phyloP scores from a whole-genome alignment of 2,888 invertebrate genomes.

The Eupithecia abbreviata region DNA sequence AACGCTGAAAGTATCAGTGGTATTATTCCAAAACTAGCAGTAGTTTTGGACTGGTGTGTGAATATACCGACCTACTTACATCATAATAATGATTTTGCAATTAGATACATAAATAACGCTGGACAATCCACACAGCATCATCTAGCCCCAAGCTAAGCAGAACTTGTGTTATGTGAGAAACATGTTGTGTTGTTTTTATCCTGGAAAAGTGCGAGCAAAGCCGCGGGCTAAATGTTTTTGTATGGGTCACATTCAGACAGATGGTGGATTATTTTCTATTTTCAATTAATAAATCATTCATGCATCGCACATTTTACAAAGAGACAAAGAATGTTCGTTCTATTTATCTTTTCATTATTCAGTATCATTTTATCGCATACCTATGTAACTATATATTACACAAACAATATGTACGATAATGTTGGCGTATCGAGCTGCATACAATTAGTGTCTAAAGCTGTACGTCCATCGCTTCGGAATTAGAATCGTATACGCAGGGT shows the following conservation, averaged over 20 bases:
- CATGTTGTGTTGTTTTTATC: no score
- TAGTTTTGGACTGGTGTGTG: no score
- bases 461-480: no score
- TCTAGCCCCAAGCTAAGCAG: no score
- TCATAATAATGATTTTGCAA: no score
- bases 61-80: no score
- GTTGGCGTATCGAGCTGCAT: not conserved
- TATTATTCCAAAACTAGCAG: no score
- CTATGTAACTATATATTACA: not conserved
- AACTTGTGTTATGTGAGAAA: no score
- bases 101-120: no score
- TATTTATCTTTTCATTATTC: not conserved
- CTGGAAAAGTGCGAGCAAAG: not conserved
- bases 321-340: not conserved
- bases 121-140: no score
- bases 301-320: not conserved
- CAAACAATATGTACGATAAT: not conserved
- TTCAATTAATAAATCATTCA: not conserved
- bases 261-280: not conserved
- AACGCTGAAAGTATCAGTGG: no score
- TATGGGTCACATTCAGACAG: not conserved
- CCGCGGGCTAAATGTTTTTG: not conserved
- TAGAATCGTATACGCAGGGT: no score
- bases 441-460: not conserved
- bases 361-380: not conserved